A percentile compares a stretch with the other conserved stretches of the same genome.
phyloP scores from a whole-genome alignment of 2,888 invertebrate genomes.

The Oligia strigilis region DNA sequence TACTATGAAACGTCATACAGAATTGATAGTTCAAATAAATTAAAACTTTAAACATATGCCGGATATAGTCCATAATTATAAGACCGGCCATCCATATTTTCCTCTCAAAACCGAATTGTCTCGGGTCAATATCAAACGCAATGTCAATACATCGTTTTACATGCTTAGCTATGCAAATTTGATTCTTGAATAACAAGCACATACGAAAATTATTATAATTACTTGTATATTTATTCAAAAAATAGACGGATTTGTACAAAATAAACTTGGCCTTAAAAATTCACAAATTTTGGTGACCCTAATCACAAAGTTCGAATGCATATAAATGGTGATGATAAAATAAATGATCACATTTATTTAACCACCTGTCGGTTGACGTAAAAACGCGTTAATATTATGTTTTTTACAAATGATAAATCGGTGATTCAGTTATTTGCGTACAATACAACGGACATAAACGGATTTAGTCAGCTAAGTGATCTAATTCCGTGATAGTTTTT shows the following conservation, averaged over 20 bases:
- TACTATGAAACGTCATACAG: neutral
- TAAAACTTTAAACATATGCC: neutral
- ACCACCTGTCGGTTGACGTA: conserved; percentile 13
- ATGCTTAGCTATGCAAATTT: conserved; percentile 21
- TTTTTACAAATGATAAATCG: conserved; percentile 44
- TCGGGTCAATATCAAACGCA: conserved; percentile 1
- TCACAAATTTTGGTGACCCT: conserved; percentile 12
- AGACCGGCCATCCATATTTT: neutral
- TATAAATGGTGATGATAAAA: conserved; percentile 1
- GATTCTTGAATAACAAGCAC: neutral
- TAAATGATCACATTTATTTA: conserved; percentile 10
- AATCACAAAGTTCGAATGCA: neutral
- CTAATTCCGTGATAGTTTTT: conserved; percentile 33
- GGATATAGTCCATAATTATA: neutral
- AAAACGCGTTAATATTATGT: conserved; percentile 16
- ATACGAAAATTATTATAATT: neutral
- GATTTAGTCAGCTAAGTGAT: conserved; percentile 22
- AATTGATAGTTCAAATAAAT: neutral
- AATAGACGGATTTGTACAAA: conserved; percentile 6
- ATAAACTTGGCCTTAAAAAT: conserved; percentile 8
- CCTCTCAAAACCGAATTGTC: conserved; percentile 9
- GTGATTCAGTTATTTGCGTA: conserved; percentile 32
- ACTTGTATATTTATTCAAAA: neutral
- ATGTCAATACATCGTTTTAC: neutral
- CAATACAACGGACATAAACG: conserved; percentile 25